phyloP scores from a whole-genome alignment of 2,797 vertebrate genomes.

The Prionace glauca region DNA sequence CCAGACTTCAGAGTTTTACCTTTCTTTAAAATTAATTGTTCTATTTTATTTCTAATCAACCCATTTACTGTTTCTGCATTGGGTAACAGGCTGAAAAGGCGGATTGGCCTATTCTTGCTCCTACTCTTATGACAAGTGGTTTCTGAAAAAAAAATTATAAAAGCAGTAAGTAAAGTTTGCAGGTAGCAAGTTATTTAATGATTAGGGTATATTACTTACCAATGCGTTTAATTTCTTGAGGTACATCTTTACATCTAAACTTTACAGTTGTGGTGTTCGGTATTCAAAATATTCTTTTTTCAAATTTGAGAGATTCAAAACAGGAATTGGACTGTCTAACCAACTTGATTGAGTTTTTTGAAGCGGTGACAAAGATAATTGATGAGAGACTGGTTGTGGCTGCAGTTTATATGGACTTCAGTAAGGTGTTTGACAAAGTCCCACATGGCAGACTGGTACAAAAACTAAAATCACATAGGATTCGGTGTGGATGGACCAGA shows the following conservation, averaged over 20 bases:
- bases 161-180: neutral
- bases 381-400: too few species aligned
- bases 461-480: too few species aligned
- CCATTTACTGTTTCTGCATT: too few species aligned
- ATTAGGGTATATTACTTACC: neutral
- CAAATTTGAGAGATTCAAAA: neutral
- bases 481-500: too few species aligned
- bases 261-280: neutral
- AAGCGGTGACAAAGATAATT: too few species aligned
- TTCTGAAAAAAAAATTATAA: neutral
- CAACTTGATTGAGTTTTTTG: too few species aligned
- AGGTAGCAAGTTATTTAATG: neutral
- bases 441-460: too few species aligned
- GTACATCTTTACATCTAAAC: neutral
- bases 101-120: neutral
- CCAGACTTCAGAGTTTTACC: too few species aligned
- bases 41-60: too few species aligned
- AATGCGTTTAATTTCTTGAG: neutral
- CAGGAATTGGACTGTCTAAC: neutral
- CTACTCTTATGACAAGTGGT: neutral
- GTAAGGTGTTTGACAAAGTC: too few species aligned
- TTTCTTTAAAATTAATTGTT: too few species aligned
- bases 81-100: neutral
- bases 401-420: too few species aligned
- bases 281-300: neutral